These are phyloP conservation scores for Brachionus asplanchnoidis DNA, from an alignment of 1,140 invertebrate species.

Conservation along the genomic window DNA sequence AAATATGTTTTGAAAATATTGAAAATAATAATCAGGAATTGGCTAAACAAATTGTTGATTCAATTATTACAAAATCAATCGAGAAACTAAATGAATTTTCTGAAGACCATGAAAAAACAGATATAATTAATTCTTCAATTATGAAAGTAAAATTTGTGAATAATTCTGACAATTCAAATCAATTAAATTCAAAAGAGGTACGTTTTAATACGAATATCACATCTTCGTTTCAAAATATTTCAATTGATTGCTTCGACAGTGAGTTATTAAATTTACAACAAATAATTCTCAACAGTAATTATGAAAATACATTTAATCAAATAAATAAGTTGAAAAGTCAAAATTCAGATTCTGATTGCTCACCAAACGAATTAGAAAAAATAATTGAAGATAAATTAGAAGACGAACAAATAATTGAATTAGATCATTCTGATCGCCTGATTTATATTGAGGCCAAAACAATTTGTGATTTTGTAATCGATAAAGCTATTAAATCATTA, in stretches of 20 bases:
- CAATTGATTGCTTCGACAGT: neutral
- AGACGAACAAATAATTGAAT: neutral
- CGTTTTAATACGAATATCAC: neutral
- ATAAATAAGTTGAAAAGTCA: neutral
- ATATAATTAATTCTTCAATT: neutral
- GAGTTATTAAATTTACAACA: neutral
- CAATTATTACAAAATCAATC: neutral
- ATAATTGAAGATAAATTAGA: neutral
- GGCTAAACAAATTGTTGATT: neutral
- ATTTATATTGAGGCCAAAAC: neutral
- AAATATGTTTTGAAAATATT: neutral
- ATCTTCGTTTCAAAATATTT: neutral
- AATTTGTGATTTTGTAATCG: neutral
- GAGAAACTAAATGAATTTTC: neutral
- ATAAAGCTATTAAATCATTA: neutral
- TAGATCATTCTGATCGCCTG: neutral
- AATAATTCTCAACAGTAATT: neutral
- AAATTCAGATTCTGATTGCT: neutral
- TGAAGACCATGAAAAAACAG: neutral
- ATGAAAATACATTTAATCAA: slow-evolving; percentile 7
- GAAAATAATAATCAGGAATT: neutral
- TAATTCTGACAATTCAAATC: neutral
- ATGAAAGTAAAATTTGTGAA: neutral
- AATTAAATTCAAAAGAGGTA: neutral
- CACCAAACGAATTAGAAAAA: neutral